Conservation (phyloP, 2,113 vertebrate species). For the Alouatta palliata region DNA sequence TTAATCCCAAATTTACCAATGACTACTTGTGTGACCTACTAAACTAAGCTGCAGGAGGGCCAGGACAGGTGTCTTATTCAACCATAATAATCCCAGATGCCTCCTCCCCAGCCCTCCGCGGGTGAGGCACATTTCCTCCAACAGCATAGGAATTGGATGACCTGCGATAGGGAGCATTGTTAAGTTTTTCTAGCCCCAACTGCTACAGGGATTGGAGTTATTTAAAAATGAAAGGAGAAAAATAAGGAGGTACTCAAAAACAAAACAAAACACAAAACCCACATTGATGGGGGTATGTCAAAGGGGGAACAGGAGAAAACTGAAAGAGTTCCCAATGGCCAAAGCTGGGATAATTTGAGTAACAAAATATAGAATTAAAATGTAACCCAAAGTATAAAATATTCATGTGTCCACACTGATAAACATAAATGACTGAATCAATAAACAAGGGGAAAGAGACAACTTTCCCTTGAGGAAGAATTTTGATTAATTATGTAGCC, state of each 20-base stretch:
- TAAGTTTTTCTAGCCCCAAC: constrained; percentile 46
- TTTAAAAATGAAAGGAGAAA: constrained; percentile 67
- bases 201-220: constrained; percentile 38
- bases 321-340: not conserved
- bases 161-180: not conserved
- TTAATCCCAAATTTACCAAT: constrained; percentile 43
- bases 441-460: not conserved
- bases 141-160: not conserved
- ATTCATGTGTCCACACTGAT: not conserved
- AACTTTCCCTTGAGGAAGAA: not conserved
- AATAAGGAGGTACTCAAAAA: not conserved
- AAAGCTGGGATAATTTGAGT: not conserved
- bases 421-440: not conserved
- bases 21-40: not conserved
- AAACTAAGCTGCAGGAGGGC: not conserved
- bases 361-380: not conserved
- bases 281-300: not conserved
- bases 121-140: not conserved
- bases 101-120: not conserved
- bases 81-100: not conserved
- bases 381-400: constrained; percentile 3
- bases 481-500: not conserved
- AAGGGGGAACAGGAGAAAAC: not conserved
- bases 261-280: not conserved
- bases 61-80: constrained; percentile 36